These are phyloP conservation scores for Aepyceros melampus DNA, from an alignment of 2,113 vertebrate species.

Conservation along the genomic window DNA sequence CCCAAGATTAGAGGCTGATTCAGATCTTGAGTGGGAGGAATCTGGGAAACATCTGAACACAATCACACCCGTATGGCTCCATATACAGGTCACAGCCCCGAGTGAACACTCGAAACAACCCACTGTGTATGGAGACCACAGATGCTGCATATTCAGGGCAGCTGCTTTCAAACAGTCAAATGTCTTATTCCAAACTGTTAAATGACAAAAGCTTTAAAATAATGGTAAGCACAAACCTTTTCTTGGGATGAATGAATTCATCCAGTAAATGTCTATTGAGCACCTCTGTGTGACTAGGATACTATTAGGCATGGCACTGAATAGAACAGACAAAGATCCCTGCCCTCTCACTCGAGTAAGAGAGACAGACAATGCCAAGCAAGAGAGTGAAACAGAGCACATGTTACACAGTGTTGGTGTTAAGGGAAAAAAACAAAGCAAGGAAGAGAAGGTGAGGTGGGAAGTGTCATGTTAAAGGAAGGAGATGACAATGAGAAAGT, in stretches of 20 bases:
- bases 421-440: background rate
- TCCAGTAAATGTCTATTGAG: background rate
- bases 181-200: background rate
- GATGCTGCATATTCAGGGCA: background rate
- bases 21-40: background rate
- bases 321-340: background rate
- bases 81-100: rapidly evolving
- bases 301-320: background rate
- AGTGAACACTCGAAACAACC: background rate
- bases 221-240: background rate
- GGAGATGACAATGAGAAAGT: background rate
- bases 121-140: background rate
- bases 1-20: background rate
- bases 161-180: no score
- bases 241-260: background rate
- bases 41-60: background rate
- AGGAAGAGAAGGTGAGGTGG: background rate
- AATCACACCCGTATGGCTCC: background rate
- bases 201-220: background rate
- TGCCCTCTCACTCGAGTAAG: background rate
- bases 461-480: background rate
- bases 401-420: no score
- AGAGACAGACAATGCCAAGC: background rate
- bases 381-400: background rate
- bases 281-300: background rate